These are phyloP conservation scores for Notocelia uddmanniana DNA, from an alignment of 2,888 invertebrate genomes.

Conservation along the genomic window DNA sequence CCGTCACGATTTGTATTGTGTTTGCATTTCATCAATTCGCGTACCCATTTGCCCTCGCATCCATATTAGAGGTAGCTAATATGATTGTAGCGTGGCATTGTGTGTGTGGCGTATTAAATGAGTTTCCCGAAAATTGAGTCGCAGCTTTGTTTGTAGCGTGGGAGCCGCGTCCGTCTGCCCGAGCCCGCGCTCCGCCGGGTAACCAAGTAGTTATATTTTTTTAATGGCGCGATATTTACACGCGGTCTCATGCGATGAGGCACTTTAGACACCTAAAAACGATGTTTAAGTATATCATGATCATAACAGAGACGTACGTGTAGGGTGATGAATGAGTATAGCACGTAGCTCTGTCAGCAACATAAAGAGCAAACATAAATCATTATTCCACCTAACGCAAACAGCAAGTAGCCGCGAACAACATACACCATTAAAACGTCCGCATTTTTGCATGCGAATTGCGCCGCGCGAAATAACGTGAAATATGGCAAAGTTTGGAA, in stretches of 20 bases:
- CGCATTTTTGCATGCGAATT: conserved; percentile 21
- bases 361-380: conserved; percentile 23
- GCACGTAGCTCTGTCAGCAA: conserved; percentile 1
- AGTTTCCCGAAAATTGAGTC: conserved; percentile 2
- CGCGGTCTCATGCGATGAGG: not conserved
- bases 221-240: not conserved
- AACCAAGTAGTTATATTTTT: not conserved
- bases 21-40: conserved; percentile 39
- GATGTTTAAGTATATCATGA: not conserved
- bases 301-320: not conserved
- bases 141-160: conserved; percentile 4
- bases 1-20: conserved; percentile 22
- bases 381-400: conserved; percentile 19
- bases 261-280: not conserved
- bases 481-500: conserved; percentile 37
- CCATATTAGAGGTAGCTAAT: conserved; percentile 9
- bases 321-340: not conserved
- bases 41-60: not conserved
- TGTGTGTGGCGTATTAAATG: conserved; percentile 3
- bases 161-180: conserved; percentile 6
- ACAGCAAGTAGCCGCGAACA: conserved; percentile 21
- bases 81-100: conserved; percentile 16
- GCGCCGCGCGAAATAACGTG: conserved; percentile 28
- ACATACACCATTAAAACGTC: conserved; percentile 26
- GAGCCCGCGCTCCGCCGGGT: conserved; percentile 1